Base-by-base conservation (phyloP, 2,888 invertebrate species). In the Anagyrus pseudococci region DNA sequence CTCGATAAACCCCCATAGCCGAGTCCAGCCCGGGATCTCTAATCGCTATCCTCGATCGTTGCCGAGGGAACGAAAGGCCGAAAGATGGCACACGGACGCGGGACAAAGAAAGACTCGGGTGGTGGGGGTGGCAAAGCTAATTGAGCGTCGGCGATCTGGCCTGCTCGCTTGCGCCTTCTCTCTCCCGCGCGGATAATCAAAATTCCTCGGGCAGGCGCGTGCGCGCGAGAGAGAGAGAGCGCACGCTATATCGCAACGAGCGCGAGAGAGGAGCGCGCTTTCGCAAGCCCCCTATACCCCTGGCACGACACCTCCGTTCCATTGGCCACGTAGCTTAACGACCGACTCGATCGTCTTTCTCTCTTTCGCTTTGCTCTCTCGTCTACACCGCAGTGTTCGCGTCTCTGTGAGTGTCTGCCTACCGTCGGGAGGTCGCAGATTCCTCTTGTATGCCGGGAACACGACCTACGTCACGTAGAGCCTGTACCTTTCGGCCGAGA, bases 321-420 rank as follows among this genome's bases (percentile, higher is more conserved):
- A 43, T 37, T 62, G 33, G 48, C 25, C 53, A 58, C 53, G 20
- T 53, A 33, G 46, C 47, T 40, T 62, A 57, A 62, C 57, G 57
- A 62, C 53, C 53, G 58, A 26, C 15, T 50, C 48, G 41, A 33
- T 53, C 47, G 33, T 4, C 44, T 4, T 20, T 13, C 7, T 19
- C 43, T 23, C 10, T 10, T 25, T 19, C 20, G 4, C 29, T 10
- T 29, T 29, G 6, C 29, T 29, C 10, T 29, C 29, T 29, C n/a
- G n/a, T n/a, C n/a, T n/a, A n/a, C n/a, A n/a, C n/a, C n/a, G n/a
- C n/a, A n/a, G n/a, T n/a, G n/a, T n/a, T n/a, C n/a, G n/a, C n/a
- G n/a, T n/a, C n/a, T n/a, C n/a, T n/a, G n/a, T n/a, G n/a, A n/a
- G n/a, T n/a, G n/a, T n/a, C n/a, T n/a, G n/a, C n/a, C n/a, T n/a